phyloP scores from a whole-genome alignment of 2,888 invertebrate genomes.

The Ichneumoninae sp. region DNA sequence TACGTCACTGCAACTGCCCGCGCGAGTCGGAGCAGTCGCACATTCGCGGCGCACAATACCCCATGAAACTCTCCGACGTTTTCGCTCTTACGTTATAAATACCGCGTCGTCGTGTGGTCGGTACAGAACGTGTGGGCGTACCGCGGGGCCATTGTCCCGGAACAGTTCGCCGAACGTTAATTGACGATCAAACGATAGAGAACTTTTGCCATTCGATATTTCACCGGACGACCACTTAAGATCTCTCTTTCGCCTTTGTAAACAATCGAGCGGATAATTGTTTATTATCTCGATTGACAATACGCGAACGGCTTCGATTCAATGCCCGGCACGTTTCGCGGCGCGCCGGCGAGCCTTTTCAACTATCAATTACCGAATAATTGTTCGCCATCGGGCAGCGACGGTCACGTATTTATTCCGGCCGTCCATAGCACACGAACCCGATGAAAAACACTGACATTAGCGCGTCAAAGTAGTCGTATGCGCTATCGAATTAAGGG shows the following conservation, averaged over 20 bases:
- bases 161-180: constrained; percentile 58
- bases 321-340: background rate
- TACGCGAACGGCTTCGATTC: constrained; percentile 37
- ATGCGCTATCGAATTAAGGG: constrained; percentile 36
- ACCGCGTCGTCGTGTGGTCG: constrained; percentile 27
- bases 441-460: constrained; percentile 24
- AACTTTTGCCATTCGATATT: constrained; percentile 40
- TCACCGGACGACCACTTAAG: constrained; percentile 11
- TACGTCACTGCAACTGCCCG: background rate
- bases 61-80: constrained; percentile 9
- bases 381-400: constrained; percentile 12
- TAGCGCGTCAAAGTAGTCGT: constrained; percentile 18
- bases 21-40: background rate
- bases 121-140: constrained; percentile 45
- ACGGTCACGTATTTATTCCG: constrained; percentile 2
- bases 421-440: background rate
- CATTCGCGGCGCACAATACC: background rate
- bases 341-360: constrained; percentile 21
- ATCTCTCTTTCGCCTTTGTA: background rate
- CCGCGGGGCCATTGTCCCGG: constrained; percentile 34
- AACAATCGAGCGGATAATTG: constrained; percentile 35
- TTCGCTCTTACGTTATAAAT: constrained; percentile 39
- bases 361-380: constrained; percentile 29
- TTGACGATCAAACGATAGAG: constrained; percentile 52
- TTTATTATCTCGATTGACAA: constrained; percentile 54